Evolutionary conservation across 2,888 invertebrate species (phyloP), one percentile per base, ranked within the genome.

Genomic region (Cephus sareptanus): DNA sequence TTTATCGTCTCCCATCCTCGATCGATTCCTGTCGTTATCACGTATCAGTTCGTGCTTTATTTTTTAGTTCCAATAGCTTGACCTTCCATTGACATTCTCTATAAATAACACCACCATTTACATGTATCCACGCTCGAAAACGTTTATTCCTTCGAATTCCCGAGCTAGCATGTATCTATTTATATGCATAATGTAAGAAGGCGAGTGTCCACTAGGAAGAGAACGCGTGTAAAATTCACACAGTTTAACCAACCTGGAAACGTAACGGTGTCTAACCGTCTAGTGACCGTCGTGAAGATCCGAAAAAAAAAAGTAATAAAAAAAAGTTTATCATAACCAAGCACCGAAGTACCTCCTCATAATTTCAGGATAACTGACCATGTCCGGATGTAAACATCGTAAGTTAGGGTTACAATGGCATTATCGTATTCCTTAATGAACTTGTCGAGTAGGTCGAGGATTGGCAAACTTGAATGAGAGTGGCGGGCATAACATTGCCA

Each of bases 401-500:
- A 30, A n/a, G 74, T 6, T 13, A 30, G 9, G 71, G 13, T 81
- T 68, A 88, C 88, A 88, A 88, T 88, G 78, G 80, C 77, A 83
- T 84, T 82, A 83, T 83, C 80, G 78, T 69, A 74, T 34, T 76
- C 80, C 83, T 70, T 88, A 89, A 89, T 85, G 89, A 89, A 89
- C 89, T 86, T 80, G 83, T 84, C 86, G 82, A 84, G 86, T 84
- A 82, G 84, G 87, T 86, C 31, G 71, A 31, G 71, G 31, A 34
- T 34, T 70, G 70, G 34, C 71, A 56, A 56, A 56, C 56, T 56
- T 56, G 56, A 56, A 56, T 23, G 56, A 56, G 56, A 56, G 56
- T 56, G 23, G 56, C 56, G 23, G 23, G 56, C 56, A 56, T 56
- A 15, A 56, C 56, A 56, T 56, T 23, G 56, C 56, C 23, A 56